A percentile compares a stretch with the other conserved stretches of the same genome.
These are phyloP conservation scores for Polyommatus icarus DNA, from an alignment of 2,888 invertebrate species.

Conservation along the genomic window DNA sequence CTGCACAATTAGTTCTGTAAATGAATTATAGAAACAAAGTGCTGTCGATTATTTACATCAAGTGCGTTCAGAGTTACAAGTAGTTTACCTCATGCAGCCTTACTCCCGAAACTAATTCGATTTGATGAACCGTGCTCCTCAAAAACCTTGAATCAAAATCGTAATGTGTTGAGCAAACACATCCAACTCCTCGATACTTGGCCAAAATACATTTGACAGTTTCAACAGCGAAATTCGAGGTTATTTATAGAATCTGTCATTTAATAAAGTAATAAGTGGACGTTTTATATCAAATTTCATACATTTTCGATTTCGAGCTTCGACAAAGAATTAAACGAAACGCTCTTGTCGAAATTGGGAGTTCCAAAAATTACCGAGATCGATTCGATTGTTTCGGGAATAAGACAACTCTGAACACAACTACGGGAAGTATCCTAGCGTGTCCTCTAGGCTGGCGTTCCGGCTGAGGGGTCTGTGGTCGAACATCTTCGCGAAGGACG, in stretches of 20 bases:
- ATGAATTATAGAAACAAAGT: constrained; percentile 28
- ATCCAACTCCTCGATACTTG: too few species aligned
- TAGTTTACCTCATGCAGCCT: neutral
- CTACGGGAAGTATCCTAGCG: constrained; percentile 83
- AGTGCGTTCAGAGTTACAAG: neutral
- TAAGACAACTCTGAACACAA: neutral
- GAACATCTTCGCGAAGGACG: constrained; percentile 59
- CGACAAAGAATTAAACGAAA: neutral
- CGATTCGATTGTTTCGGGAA: neutral
- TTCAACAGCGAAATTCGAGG: too few species aligned
- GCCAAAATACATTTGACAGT: too few species aligned
- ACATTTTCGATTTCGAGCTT: neutral
- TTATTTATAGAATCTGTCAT: too few species aligned
- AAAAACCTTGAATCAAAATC: too few species aligned
- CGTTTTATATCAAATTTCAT: too few species aligned
- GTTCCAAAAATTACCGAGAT: neutral
- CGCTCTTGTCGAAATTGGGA: neutral
- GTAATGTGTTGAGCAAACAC: too few species aligned
- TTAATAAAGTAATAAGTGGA: too few species aligned
- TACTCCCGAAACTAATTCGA: neutral
- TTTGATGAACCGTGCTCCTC: too few species aligned
- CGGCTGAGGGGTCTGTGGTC: constrained; percentile 65
- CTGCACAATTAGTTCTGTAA: constrained; percentile 29
- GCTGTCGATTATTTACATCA: constrained; percentile 4
- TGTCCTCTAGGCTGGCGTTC: constrained; percentile 82